Evolutionary conservation across 2,113 vertebrate genomes (phyloP).

Genomic region (Deroptyus accipitrinus): DNA sequence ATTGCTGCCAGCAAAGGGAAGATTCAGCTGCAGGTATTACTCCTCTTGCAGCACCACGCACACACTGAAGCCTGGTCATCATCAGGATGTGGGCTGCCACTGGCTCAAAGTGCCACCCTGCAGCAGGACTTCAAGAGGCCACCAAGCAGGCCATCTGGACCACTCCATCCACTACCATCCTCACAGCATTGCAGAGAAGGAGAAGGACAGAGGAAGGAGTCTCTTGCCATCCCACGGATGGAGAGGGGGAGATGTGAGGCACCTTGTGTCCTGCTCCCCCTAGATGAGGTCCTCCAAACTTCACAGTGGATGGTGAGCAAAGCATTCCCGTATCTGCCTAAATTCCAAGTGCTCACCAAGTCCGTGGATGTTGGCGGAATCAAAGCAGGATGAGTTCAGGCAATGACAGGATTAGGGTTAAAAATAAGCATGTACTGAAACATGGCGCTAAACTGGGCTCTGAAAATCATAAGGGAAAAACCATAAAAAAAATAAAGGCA

Average conservation of each 20-base stretch:
- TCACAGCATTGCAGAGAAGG: background rate
- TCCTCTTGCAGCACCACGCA: background rate
- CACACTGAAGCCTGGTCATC: background rate
- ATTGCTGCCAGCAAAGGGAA: background rate
- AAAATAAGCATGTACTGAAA: constrained; percentile 17
- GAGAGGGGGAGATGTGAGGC: background rate
- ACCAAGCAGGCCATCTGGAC: background rate
- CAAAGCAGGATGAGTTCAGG: background rate
- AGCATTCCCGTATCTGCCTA: fast-evolving
- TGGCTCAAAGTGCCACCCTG: background rate
- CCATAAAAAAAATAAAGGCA: background rate
- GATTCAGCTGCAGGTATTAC: background rate
- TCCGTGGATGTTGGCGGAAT: fast-evolving
- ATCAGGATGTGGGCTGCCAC: background rate
- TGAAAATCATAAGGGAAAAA: background rate
- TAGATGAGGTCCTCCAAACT: background rate
- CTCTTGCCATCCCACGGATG: fast-evolving
- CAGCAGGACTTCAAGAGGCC: no score
- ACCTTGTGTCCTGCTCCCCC: background rate
- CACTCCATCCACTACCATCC: background rate
- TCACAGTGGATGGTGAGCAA: background rate
- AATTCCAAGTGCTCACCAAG: background rate
- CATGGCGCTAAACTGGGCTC: background rate
- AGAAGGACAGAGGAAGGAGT: background rate
- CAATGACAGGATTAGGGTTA: background rate